phyloP scores from a whole-genome alignment of 2,888 invertebrate genomes.

The Tenthredo amoena region DNA sequence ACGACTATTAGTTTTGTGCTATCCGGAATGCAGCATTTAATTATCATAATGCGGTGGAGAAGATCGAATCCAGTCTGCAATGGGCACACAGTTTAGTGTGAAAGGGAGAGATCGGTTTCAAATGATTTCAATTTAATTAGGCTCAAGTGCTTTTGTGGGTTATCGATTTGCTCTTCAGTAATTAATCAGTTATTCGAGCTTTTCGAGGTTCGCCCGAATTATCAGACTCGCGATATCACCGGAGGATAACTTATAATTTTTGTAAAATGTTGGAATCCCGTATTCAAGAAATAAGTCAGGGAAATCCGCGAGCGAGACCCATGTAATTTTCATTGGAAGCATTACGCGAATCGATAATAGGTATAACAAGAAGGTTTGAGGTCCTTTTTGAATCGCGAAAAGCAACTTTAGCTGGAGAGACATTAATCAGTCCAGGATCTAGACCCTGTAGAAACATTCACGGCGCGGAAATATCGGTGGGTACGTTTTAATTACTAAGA shows the following conservation, averaged over 20 bases:
- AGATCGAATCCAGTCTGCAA: neutral
- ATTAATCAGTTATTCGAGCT: neutral
- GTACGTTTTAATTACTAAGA: constrained; percentile 32
- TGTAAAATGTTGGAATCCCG: neutral
- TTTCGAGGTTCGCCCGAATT: neutral
- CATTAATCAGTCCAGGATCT: constrained; percentile 36
- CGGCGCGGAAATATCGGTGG: constrained; percentile 14
- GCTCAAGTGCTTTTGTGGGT: neutral
- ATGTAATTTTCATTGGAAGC: constrained; percentile 4
- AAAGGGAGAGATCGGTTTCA: neutral
- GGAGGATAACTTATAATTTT: neutral
- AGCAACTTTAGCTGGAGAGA: neutral
- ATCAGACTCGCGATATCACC: neutral
- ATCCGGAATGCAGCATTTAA: neutral
- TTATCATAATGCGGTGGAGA: neutral
- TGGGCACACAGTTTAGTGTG: neutral
- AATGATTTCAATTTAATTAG: neutral
- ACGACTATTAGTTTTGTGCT: neutral
- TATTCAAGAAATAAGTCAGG: neutral
- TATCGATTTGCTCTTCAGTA: neutral
- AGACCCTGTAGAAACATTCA: neutral
- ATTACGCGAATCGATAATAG: neutral
- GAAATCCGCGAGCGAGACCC: neutral
- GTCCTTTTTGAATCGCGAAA: constrained; percentile 17
- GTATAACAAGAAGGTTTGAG: constrained; percentile 1